Evolutionary conservation across 2,888 invertebrate genomes (phyloP).

Genomic region (Scaptomyza cyrtandrae): DNA sequence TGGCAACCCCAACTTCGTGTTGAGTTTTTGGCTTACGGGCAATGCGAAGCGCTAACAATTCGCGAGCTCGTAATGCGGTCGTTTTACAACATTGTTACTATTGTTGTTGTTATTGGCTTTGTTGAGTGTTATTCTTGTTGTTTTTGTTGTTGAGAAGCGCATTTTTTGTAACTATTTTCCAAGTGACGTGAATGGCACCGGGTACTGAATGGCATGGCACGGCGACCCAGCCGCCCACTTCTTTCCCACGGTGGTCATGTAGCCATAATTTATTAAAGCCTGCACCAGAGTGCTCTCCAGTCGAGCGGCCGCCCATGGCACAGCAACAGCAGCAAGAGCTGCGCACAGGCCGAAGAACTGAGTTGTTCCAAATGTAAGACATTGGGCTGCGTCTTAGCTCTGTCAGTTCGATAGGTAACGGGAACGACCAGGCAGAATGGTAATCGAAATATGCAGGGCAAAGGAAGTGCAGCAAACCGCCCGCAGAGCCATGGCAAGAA

Average conservation of each 20-base stretch:
- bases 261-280: conserved; percentile 81
- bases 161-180: conserved; percentile 78
- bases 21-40: conserved; percentile 54
- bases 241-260: conserved; percentile 24
- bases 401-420: conserved; percentile 41
- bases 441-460: conserved; percentile 73
- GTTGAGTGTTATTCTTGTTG: conserved; percentile 55
- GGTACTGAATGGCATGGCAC: conserved; percentile 38
- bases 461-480: conserved; percentile 33
- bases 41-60: conserved; percentile 66
- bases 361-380: conserved; percentile 72
- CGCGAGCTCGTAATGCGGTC: conserved; percentile 80
- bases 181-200: conserved; percentile 69
- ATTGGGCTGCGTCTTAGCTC: conserved; percentile 36
- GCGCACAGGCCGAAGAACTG: conserved; percentile 31
- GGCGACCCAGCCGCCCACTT: neutral
- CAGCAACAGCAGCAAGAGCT: conserved; percentile 20
- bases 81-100: conserved; percentile 57
- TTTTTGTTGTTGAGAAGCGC: conserved; percentile 57
- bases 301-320: conserved; percentile 64
- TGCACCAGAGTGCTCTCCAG: conserved; percentile 76
- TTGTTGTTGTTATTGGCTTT: conserved; percentile 53
- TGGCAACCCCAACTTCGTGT: conserved; percentile 20
- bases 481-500: conserved; percentile 34
- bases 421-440: conserved; percentile 58